A percentile compares a stretch with the other conserved stretches of the same genome.
Evolutionary conservation across 2,888 invertebrate genomes (phyloP).

Genomic region (Notodonta dromedarius): DNA sequence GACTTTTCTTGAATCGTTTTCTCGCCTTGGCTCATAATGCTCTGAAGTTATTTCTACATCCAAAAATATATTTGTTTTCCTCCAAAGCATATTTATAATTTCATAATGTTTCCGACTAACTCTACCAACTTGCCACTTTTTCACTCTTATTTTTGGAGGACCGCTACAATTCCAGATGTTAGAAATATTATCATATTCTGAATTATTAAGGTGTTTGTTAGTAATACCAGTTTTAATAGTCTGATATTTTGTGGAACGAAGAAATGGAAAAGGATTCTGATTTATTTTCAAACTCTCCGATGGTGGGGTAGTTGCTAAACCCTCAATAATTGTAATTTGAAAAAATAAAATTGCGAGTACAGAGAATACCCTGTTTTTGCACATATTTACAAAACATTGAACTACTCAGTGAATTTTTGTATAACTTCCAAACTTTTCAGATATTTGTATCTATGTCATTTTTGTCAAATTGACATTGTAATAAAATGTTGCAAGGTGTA

Average conservation of each 20-base stretch:
- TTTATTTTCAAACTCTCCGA: background rate
- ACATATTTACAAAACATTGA: background rate
- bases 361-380: background rate
- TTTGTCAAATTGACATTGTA: no score
- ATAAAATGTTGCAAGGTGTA: no score
- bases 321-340: constrained; percentile 3
- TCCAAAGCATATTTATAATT: constrained; percentile 66
- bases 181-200: background rate
- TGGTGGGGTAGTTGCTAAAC: background rate
- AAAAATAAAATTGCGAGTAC: background rate
- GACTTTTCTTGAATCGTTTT: constrained; percentile 15
- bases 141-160: constrained; percentile 15
- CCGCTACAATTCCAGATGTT: constrained; percentile 5
- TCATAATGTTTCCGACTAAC: constrained; percentile 63
- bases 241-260: background rate
- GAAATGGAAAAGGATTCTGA: background rate
- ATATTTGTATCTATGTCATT: no score
- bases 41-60: constrained; percentile 38
- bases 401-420: no score
- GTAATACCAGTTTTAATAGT: background rate
- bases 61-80: constrained; percentile 59
- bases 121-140: constrained; percentile 57
- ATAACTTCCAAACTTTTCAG: no score
- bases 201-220: background rate
- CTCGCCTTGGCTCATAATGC: constrained; percentile 14